These are phyloP conservation scores for Eupithecia subumbrata DNA, from an alignment of 2,888 invertebrate genomes.

Conservation along the genomic window DNA sequence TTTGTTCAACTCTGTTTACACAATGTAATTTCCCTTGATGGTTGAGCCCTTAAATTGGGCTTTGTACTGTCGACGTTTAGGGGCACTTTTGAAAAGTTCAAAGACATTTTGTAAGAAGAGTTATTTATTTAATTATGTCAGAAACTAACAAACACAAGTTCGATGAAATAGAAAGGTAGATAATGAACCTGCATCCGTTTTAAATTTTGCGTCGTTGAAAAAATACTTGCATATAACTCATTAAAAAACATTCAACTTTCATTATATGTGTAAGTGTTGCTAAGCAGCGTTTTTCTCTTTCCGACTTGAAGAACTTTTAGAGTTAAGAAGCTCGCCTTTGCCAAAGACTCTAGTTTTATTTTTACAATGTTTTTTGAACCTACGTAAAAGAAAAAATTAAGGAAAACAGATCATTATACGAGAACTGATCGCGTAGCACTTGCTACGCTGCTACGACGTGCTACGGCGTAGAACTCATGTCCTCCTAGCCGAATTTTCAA, in stretches of 20 bases:
- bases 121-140: not conserved
- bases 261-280: no score
- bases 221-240: not conserved
- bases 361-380: no score
- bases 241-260: not conserved
- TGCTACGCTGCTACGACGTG: slow-evolving; percentile 22
- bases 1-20: slow-evolving; percentile 31
- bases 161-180: not conserved
- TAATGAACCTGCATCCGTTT: no score
- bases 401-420: no score
- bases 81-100: not conserved
- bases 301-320: no score
- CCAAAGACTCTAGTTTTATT: no score
- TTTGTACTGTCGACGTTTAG: slow-evolving; percentile 20
- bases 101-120: not conserved
- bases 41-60: slow-evolving; percentile 29
- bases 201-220: not conserved
- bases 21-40: slow-evolving; percentile 37
- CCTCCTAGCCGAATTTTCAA: no score
- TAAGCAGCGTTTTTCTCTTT: no score
- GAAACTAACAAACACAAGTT: not conserved
- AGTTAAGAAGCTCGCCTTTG: no score
- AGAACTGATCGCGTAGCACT: not conserved
- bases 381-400: no score
- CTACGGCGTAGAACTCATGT: slow-evolving; percentile 20